A percentile compares a stretch with the other conserved stretches of the same genome.
Conservation (phyloP, 2,797 vertebrate species). For the Xerus rutilus region DNA sequence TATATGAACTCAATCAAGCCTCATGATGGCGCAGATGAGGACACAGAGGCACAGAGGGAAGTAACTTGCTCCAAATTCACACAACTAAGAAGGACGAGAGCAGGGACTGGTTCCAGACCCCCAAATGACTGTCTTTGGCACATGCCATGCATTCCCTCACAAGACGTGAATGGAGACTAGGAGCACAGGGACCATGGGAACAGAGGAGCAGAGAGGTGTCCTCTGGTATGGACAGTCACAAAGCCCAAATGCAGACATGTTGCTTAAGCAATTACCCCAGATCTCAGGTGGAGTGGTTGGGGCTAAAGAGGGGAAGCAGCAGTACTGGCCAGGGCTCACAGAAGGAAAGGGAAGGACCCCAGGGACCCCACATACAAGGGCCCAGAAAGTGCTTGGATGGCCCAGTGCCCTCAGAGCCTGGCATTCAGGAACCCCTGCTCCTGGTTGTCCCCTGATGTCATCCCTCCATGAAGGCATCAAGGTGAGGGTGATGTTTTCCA, state of each 20-base stretch:
- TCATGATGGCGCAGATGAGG: neutral
- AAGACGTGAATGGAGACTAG: neutral
- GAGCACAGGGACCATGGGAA: too few species aligned
- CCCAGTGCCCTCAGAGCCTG: neutral
- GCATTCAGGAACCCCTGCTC: neutral
- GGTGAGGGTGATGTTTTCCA: neutral
- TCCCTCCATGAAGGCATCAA: neutral
- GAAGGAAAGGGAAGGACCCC: too few species aligned
- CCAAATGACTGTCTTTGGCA: neutral
- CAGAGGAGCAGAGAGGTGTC: neutral
- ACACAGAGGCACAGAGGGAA: neutral
- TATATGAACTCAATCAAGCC: neutral
- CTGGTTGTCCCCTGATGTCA: accelerated
- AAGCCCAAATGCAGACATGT: neutral
- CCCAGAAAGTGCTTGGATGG: neutral
- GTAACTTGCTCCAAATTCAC: neutral
- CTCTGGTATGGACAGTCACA: neutral
- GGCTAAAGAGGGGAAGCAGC: neutral
- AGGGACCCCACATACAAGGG: neutral
- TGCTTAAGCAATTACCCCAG: neutral
- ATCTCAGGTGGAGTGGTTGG: too few species aligned
- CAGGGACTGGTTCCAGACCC: neutral
- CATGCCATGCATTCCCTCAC: neutral
- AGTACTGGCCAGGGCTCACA: neutral
- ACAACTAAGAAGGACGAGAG: neutral